Evolutionary conservation across 2,113 vertebrate species (phyloP).

Genomic region (Lycaon pictus): DNA sequence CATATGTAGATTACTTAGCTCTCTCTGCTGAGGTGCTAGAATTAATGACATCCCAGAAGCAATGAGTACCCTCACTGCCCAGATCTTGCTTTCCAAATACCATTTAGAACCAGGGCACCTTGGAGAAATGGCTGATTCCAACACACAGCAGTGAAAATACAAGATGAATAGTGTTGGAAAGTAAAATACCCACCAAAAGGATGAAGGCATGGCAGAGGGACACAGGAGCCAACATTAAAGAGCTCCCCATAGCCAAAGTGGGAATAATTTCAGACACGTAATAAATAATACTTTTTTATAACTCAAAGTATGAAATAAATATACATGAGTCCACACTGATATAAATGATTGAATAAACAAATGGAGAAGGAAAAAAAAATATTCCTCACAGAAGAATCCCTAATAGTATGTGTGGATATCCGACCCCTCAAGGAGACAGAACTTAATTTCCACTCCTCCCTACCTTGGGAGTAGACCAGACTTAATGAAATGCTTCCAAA

Average conservation of each 20-base stretch:
- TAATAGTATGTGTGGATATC: no score
- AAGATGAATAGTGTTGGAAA: not conserved
- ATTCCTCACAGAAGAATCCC: no score
- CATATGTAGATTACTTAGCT: no score
- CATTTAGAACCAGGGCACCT: not conserved
- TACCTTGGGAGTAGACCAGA: not conserved
- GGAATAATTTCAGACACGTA: not conserved
- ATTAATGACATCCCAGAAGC: not conserved
- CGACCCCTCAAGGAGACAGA: not conserved
- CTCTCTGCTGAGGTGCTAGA: not conserved
- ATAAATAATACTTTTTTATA: not conserved
- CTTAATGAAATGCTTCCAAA: not conserved
- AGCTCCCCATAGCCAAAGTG: no score
- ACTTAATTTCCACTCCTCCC: not conserved
- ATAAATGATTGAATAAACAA: no score
- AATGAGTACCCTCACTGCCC: not conserved
- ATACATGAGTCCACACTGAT: not conserved
- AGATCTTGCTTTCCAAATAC: not conserved
- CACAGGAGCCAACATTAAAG: no score
- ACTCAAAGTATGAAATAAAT: constrained; percentile 6
- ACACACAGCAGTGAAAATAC: not conserved
- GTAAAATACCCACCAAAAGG: not conserved
- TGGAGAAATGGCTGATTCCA: not conserved
- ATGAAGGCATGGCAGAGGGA: not conserved
- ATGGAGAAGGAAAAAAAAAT: no score